A percentile compares a stretch with the other conserved stretches of the same genome.
These are phyloP conservation scores for Hirtodrosophila confusa DNA, from an alignment of 2,888 invertebrate genomes.

Conservation along the genomic window DNA sequence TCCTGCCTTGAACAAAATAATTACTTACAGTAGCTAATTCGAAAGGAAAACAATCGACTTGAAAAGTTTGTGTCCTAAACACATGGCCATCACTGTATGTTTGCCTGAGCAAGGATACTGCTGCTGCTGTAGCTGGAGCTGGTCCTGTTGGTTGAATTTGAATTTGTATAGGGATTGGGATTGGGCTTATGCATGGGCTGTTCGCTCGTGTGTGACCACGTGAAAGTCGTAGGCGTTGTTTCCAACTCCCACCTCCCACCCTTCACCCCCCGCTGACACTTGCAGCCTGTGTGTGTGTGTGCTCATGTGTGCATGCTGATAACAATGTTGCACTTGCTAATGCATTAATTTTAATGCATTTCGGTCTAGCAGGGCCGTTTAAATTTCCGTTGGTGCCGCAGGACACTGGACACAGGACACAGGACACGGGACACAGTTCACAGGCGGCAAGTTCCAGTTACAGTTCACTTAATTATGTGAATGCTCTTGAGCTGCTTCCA, in stretches of 20 bases:
- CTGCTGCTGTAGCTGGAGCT: conserved; percentile 9
- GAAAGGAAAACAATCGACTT: too few relatives aligned
- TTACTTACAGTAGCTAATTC: too few relatives aligned
- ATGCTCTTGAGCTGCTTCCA: conserved; percentile 48
- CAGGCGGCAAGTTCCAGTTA: conserved; percentile 32
- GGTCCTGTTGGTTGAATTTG: conserved; percentile 37
- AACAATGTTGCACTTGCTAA: conserved; percentile 79
- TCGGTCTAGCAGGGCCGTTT: conserved; percentile 49
- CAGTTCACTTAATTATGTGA: conserved; percentile 72
- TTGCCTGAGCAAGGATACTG: conserved; percentile 29
- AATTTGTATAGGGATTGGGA: conserved; percentile 31
- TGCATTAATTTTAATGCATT: conserved; percentile 78
- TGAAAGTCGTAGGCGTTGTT: conserved; percentile 50
- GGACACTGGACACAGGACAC: background rate
- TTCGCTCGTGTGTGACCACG: conserved; percentile 77
- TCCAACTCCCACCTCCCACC: background rate
- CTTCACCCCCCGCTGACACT: background rate
- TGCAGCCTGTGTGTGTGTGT: conserved; percentile 43
- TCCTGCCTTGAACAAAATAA: too few relatives aligned
- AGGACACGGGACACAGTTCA: background rate
- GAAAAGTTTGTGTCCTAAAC: too few relatives aligned
- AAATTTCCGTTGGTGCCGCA: conserved; percentile 38
- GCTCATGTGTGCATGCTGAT: conserved; percentile 78
- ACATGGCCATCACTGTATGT: conserved; percentile 1
- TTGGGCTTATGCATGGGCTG: conserved; percentile 42